phyloP scores from a whole-genome alignment of 2,888 invertebrate species.

The Leptopilina myrica region DNA sequence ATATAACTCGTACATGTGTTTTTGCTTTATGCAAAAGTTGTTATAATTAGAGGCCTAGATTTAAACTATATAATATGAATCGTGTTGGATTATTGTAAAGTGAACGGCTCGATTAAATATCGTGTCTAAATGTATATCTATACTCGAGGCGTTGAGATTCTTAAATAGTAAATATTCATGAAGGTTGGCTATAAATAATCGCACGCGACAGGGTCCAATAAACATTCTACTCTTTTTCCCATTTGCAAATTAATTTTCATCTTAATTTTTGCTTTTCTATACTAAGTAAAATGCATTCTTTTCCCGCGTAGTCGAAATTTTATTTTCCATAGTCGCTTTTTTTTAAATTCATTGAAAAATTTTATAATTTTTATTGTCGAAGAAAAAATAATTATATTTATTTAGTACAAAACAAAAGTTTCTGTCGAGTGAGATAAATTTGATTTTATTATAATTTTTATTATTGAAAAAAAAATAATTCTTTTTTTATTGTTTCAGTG shows the following conservation, averaged over 20 bases:
- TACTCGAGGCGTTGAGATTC: constrained; percentile 61
- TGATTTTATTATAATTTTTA: too few relatives aligned
- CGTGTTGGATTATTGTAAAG: constrained; percentile 47
- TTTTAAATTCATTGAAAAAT: too few relatives aligned
- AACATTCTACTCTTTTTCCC: constrained; percentile 56
- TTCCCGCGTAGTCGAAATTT: too few relatives aligned
- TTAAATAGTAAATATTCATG: constrained; percentile 73
- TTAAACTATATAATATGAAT: constrained; percentile 21
- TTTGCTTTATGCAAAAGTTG: constrained; percentile 15
- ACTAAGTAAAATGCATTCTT: too few relatives aligned
- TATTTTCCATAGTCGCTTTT: too few relatives aligned
- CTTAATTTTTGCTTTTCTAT: not conserved
- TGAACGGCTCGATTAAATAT: constrained; percentile 56
- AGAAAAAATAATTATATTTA: too few relatives aligned
- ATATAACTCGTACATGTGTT: constrained; percentile 1
- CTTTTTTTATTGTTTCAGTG: constrained; percentile 76
- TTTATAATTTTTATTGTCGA: too few relatives aligned
- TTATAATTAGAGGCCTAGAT: constrained; percentile 43
- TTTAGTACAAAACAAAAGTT: too few relatives aligned
- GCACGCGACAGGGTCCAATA: constrained; percentile 63
- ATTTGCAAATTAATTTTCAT: constrained; percentile 12
- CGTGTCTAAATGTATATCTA: not conserved
- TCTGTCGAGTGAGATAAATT: too few relatives aligned
- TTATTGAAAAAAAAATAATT: too few relatives aligned
- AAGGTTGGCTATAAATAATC: constrained; percentile 74